Conservation (phyloP, 2,888 invertebrate species). For the Scrobipalpa costella region DNA sequence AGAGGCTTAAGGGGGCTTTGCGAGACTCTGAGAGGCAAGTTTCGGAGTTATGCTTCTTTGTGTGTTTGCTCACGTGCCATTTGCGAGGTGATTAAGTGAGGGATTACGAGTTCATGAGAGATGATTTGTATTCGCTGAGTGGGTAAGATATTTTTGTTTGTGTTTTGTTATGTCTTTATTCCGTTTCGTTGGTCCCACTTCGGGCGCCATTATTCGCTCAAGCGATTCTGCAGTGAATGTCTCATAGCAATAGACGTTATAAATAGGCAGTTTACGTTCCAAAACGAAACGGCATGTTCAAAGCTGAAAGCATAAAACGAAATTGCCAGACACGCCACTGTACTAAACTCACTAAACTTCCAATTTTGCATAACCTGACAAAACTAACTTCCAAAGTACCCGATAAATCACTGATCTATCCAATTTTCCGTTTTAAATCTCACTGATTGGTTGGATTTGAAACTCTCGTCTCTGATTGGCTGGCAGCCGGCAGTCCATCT, state of each 20-base stretch:
- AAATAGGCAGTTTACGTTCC: constrained; percentile 11
- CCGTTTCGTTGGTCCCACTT: constrained; percentile 11
- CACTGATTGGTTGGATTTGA: constrained; percentile 15
- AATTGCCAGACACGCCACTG: background rate
- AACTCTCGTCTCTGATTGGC: constrained; percentile 15
- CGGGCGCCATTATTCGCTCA: constrained; percentile 19
- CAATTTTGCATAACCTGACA: constrained; percentile 9
- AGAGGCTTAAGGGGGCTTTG: constrained; percentile 71
- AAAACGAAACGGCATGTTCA: constrained; percentile 9
- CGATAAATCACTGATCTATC: constrained; percentile 14
- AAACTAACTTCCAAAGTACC: constrained; percentile 13
- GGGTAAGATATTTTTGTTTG: constrained; percentile 27
- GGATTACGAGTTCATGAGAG: constrained; percentile 53
- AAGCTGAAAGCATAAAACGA: background rate
- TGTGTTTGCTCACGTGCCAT: constrained; percentile 66
- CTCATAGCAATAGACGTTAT: constrained; percentile 2
- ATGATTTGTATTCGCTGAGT: constrained; percentile 34
- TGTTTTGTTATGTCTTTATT: constrained; percentile 15
- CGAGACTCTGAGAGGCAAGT: constrained; percentile 61
- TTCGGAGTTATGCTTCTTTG: constrained; percentile 58
- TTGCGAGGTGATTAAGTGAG: constrained; percentile 66
- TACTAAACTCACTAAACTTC: too few species aligned
- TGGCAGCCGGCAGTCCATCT: constrained; percentile 17
- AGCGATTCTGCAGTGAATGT: background rate
- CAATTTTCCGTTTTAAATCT: constrained; percentile 16